Percentiles rank a stretch among this genome's conserved stretches.
Conservation (phyloP, 2,888 invertebrate species). For the Ormyrus rosae region DNA sequence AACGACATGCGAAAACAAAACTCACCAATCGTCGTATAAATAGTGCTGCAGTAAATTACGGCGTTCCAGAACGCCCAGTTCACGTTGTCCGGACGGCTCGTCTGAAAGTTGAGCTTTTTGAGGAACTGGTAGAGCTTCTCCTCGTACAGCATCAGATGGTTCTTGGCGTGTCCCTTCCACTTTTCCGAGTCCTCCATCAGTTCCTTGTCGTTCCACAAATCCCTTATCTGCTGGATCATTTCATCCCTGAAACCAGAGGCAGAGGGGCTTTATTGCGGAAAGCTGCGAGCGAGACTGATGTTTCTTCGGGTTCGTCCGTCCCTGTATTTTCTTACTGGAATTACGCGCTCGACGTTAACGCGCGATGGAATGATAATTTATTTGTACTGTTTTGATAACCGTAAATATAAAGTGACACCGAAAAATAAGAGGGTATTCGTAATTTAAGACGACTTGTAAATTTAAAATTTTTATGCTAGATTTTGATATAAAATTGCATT, state of each 20-base stretch:
- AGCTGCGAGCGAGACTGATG: no score
- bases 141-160: slow-evolving; percentile 79
- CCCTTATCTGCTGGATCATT: slow-evolving; percentile 68
- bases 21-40: slow-evolving; percentile 93
- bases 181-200: slow-evolving; percentile 69
- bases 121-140: slow-evolving; percentile 64
- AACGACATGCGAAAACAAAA: slow-evolving; percentile 43
- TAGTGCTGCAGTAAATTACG: slow-evolving; percentile 91
- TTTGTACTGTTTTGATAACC: no score
- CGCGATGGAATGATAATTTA: no score
- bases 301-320: no score
- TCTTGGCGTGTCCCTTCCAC: slow-evolving; percentile 77
- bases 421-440: no score
- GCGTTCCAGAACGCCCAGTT: slow-evolving; percentile 92
- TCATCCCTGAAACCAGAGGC: slow-evolving; percentile 66
- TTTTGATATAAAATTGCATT: no score
- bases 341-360: no score
- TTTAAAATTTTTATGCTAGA: no score
- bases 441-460: no score
- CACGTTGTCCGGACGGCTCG: slow-evolving; percentile 69
- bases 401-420: no score
- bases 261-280: no score
- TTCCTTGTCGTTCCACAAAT: slow-evolving; percentile 67
- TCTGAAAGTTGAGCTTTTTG: slow-evolving; percentile 52
- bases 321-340: no score